Percentiles rank a stretch among this genome's conserved stretches.
Evolutionary conservation across 2,797 vertebrate species (phyloP).

Genomic region (Thalassophryne amazonica): DNA sequence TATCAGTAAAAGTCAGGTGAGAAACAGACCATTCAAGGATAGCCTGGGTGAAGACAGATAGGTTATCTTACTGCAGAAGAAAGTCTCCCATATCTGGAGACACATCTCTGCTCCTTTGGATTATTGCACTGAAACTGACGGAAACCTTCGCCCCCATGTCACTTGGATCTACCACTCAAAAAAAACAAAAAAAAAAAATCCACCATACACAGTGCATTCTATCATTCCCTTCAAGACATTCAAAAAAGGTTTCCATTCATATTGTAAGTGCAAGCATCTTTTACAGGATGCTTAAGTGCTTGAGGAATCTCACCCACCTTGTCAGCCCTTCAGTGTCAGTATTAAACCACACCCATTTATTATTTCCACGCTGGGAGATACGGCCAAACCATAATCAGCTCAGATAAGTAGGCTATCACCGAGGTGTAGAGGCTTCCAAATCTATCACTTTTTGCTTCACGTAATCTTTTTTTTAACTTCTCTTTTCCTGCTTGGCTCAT

Average conservation of each 20-base stretch:
- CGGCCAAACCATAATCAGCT: constrained; percentile 45
- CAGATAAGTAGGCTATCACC: constrained; percentile 48
- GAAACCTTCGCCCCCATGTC: constrained; percentile 30
- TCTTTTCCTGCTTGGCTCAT: constrained; percentile 50
- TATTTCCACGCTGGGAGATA: constrained; percentile 44
- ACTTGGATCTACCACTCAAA: constrained; percentile 26
- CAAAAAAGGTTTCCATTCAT: constrained; percentile 45
- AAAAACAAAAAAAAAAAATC: constrained; percentile 48
- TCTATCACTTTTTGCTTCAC: constrained; percentile 21
- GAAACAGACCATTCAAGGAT: constrained; percentile 14
- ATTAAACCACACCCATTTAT: constrained; percentile 35
- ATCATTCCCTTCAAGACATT: constrained; percentile 21
- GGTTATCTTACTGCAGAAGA: constrained; percentile 34
- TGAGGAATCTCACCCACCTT: constrained; percentile 45
- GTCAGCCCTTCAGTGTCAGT: constrained; percentile 56
- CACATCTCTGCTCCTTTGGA: constrained; percentile 35
- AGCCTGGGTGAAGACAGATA: constrained; percentile 24
- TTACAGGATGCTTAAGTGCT: constrained; percentile 39
- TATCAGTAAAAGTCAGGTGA: constrained; percentile 34
- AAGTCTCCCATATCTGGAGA: constrained; percentile 45
- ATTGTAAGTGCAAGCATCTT: constrained; percentile 32
- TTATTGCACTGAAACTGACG: constrained; percentile 52
- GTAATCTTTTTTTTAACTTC: constrained; percentile 12
- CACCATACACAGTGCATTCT: constrained; percentile 28
- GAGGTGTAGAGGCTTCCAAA: constrained; percentile 31